phyloP scores from a whole-genome alignment of 2,113 vertebrate species.

The Zosterops lateralis region DNA sequence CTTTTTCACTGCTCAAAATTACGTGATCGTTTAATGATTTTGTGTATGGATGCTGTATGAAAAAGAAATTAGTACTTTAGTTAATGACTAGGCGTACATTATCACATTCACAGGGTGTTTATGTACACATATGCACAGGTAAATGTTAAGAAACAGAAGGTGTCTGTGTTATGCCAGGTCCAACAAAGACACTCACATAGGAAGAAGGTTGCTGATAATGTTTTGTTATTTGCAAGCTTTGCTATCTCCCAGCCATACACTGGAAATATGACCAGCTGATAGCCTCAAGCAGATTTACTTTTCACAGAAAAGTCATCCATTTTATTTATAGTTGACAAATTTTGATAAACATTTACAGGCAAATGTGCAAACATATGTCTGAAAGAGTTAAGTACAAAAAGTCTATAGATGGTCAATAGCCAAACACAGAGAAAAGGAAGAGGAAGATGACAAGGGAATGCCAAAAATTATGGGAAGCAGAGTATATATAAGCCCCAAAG shows the following conservation, averaged over 20 bases:
- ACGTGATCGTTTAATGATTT: neutral
- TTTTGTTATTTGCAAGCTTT: neutral
- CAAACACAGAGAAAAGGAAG: neutral
- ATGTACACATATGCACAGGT: neutral
- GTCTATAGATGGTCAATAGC: neutral
- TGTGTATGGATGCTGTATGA: neutral
- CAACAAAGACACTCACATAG: neutral
- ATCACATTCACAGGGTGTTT: fast-evolving
- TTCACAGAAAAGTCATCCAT: neutral
- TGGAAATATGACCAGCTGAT: neutral
- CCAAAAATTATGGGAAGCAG: neutral
- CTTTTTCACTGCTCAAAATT: neutral
- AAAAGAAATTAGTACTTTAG: neutral
- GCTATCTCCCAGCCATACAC: neutral
- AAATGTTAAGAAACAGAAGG: neutral
- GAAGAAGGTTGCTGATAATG: neutral
- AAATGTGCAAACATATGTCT: neutral
- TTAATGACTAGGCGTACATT: neutral
- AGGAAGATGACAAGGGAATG: neutral
- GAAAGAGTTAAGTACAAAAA: conserved; percentile 11
- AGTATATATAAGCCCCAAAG: neutral
- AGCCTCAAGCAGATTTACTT: neutral
- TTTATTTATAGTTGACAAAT: neutral
- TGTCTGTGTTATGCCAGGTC: neutral
- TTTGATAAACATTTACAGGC: neutral